Conservation (phyloP, 2,113 vertebrate species). For the Dromaius novaehollandiae region DNA sequence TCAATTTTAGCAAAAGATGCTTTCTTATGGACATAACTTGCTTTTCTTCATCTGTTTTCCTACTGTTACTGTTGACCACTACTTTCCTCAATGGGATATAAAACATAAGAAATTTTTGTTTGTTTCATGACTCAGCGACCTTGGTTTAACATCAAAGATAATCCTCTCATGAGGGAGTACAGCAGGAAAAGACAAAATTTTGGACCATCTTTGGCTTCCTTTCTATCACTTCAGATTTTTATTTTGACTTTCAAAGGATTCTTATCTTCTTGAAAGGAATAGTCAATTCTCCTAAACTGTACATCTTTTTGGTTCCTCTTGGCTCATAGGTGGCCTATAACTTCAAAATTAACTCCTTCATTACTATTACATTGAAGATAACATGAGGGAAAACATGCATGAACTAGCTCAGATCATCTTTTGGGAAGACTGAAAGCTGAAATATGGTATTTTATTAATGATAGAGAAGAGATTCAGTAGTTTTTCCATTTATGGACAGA, state of each 20-base stretch:
- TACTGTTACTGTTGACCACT: not conserved
- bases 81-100: not conserved
- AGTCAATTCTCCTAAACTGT: not conserved
- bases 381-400: not conserved
- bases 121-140: not conserved
- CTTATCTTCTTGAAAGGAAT: not conserved
- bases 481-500: not conserved
- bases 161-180: not conserved
- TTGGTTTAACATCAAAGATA: not conserved
- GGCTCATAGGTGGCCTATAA: not conserved
- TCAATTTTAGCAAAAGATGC: not conserved
- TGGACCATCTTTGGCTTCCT: not conserved
- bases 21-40: not conserved
- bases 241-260: not conserved
- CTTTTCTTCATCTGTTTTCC: not conserved
- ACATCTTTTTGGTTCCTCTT: not conserved
- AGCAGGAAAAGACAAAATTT: not conserved
- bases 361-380: not conserved
- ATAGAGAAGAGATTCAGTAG: not conserved
- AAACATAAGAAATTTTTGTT: not conserved
- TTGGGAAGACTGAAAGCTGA: not conserved
- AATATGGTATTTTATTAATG: not conserved
- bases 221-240: not conserved
- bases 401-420: not conserved
- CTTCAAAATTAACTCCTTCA: not conserved